Conservation (phyloP, 2,888 invertebrate species). For the Euclidia mi region DNA sequence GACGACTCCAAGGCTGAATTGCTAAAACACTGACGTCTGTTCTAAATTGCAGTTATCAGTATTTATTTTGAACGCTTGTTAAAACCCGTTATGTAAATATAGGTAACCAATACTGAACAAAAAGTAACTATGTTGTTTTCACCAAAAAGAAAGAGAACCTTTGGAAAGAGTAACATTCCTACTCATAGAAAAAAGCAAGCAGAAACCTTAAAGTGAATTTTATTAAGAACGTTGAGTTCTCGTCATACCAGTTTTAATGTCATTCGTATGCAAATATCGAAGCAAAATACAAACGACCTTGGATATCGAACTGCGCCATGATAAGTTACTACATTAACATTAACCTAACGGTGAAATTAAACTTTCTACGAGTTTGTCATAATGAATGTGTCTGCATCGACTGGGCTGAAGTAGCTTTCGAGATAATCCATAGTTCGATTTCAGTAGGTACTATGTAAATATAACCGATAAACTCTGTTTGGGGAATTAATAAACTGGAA, state of each 20-base stretch:
- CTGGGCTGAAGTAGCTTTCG: slow-evolving; percentile 43
- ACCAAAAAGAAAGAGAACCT: background rate
- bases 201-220: slow-evolving; percentile 6
- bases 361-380: slow-evolving; percentile 79
- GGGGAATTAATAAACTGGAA: background rate
- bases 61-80: background rate
- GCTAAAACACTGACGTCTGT: background rate
- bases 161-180: background rate
- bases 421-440: slow-evolving; percentile 13
- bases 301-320: slow-evolving; percentile 72
- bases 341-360: slow-evolving; percentile 74
- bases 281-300: slow-evolving; percentile 68
- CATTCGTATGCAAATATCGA: slow-evolving; percentile 33
- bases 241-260: slow-evolving; percentile 7
- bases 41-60: background rate
- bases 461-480: background rate
- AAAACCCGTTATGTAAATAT: background rate
- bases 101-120: background rate
- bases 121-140: background rate
- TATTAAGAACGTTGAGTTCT: slow-evolving; percentile 5
- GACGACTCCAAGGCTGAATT: background rate
- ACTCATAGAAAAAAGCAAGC: background rate
- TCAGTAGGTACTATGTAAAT: background rate
- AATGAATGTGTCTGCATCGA: slow-evolving; percentile 31
- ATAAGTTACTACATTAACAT: slow-evolving; percentile 68